Evolutionary conservation across 2,797 vertebrate genomes (phyloP).

Genomic region (Gymnopithys bicolor): DNA sequence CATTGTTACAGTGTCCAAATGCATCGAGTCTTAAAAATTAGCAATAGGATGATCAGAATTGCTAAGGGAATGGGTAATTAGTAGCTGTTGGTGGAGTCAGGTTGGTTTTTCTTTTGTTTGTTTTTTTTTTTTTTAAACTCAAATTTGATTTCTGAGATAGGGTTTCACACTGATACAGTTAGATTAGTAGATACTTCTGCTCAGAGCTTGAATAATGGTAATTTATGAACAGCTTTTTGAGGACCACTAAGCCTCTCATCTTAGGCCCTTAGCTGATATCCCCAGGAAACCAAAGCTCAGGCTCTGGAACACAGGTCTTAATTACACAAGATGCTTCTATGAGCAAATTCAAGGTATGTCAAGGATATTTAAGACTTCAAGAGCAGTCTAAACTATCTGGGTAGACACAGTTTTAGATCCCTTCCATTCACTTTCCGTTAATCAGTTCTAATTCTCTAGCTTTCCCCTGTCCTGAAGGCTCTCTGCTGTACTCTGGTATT

Average conservation of each 20-base stretch:
- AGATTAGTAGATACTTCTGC: background rate
- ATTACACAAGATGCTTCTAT: conserved; percentile 9
- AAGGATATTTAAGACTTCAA: conserved; percentile 39
- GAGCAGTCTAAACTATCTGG: background rate
- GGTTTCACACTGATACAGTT: background rate
- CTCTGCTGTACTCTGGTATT: background rate
- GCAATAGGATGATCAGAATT: background rate
- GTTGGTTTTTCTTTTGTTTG: background rate
- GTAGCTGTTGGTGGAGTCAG: accelerated
- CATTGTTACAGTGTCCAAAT: background rate
- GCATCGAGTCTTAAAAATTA: background rate
- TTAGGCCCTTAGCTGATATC: background rate
- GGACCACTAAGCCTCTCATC: background rate
- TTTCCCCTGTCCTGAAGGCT: background rate
- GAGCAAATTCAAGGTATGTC: conserved; percentile 11
- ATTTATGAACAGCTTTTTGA: background rate
- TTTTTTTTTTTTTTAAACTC: background rate
- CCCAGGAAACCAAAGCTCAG: background rate
- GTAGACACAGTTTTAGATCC: background rate
- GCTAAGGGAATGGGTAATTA: background rate
- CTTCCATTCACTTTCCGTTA: conserved; percentile 1
- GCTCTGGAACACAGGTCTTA: background rate
- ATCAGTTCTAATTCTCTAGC: background rate
- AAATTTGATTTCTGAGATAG: background rate
- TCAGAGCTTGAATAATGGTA: background rate